Percentiles rank a stretch among this genome's conserved stretches.
Conservation (phyloP, 2,888 invertebrate species). For the Caradrina kadenii region DNA sequence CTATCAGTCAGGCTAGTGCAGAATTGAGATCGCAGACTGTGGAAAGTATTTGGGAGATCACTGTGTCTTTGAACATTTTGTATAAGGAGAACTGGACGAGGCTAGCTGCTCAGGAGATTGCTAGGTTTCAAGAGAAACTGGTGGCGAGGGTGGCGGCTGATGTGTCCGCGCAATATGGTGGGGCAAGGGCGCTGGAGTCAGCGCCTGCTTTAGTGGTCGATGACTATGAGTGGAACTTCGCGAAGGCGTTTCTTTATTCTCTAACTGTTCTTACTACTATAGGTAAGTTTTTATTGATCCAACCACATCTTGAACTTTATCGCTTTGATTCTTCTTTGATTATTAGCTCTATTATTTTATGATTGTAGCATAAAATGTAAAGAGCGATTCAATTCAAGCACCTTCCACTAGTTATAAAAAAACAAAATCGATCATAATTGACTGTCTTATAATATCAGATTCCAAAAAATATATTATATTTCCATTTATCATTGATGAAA, state of each 20-base stretch:
- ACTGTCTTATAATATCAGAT: too few species aligned
- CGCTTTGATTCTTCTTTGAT: background rate
- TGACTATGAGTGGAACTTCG: constrained; percentile 96
- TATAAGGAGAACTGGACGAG: constrained; percentile 97
- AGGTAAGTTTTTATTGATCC: constrained; percentile 88
- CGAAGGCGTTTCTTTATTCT: constrained; percentile 97
- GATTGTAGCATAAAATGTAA: too few species aligned
- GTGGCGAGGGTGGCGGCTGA: constrained; percentile 94
- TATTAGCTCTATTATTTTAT: too few species aligned
- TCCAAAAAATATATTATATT: too few species aligned
- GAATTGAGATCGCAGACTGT: constrained; percentile 92
- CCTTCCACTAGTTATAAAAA: too few species aligned
- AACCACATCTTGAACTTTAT: background rate
- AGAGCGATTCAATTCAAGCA: too few species aligned
- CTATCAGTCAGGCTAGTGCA: constrained; percentile 84
- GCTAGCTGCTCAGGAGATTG: constrained; percentile 92
- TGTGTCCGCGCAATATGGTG: constrained; percentile 91
- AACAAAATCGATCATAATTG: too few species aligned
- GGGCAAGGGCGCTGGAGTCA: constrained; percentile 85
- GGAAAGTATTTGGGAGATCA: constrained; percentile 98
- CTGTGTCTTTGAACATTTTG: constrained; percentile 95
- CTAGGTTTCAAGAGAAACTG: constrained; percentile 95
- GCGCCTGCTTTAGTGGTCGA: constrained; percentile 83
- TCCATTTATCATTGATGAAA: too few species aligned
- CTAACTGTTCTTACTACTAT: constrained; percentile 98